Conservation (phyloP, 2,888 invertebrate genomes). For the Silvanus unidentatus region DNA sequence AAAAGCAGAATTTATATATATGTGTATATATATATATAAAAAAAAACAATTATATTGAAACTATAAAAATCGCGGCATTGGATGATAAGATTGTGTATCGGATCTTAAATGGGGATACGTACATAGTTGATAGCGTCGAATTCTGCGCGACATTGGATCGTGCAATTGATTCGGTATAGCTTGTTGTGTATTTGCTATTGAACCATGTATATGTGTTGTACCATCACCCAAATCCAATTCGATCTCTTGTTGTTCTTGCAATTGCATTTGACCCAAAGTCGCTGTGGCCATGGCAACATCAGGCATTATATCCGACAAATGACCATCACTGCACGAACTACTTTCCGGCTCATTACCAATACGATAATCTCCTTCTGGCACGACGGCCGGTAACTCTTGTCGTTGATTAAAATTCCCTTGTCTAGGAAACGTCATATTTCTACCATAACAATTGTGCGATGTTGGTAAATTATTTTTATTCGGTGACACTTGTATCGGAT, state of each 20-base stretch:
- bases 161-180: slow-evolving; percentile 33
- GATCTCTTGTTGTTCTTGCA: slow-evolving; percentile 57
- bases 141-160: slow-evolving; percentile 32
- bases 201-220: slow-evolving; percentile 57
- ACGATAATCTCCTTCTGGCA: slow-evolving; percentile 56
- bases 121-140: slow-evolving; percentile 38
- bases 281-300: slow-evolving; percentile 90
- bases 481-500: slow-evolving; percentile 46
- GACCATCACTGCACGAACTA: slow-evolving; percentile 61
- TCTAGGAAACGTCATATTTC: slow-evolving; percentile 60
- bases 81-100: slow-evolving; percentile 33
- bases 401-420: slow-evolving; percentile 44
- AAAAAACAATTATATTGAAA: slow-evolving; percentile 24
- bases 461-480: slow-evolving; percentile 28
- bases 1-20: slow-evolving; percentile 24
- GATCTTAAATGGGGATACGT: slow-evolving; percentile 36
- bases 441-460: slow-evolving; percentile 49
- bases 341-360: slow-evolving; percentile 47
- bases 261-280: slow-evolving; percentile 62
- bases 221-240: slow-evolving; percentile 85
- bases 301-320: slow-evolving; percentile 78
- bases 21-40: too few relatives aligned
- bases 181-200: slow-evolving; percentile 28
- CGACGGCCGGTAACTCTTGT: slow-evolving; percentile 59
- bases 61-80: slow-evolving; percentile 36